Percentiles rank a stretch among this genome's conserved stretches.
These are phyloP conservation scores for Amphiura filiformis DNA, from an alignment of 35 echinoderm and acorn worm genomes.

Conservation along the genomic window DNA sequence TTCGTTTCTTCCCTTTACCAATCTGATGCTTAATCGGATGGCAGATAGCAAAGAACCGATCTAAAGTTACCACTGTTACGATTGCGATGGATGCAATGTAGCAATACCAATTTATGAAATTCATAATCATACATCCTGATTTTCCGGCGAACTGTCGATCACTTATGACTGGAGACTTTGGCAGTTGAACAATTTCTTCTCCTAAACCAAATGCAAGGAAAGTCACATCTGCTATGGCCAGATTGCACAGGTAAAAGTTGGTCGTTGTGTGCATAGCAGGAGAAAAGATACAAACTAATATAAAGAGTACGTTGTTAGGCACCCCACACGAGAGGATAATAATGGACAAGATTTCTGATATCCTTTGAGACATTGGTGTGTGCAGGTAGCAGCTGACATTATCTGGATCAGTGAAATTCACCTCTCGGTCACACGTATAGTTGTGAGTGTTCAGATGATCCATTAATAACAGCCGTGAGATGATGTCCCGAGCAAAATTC, in stretches of 20 bases:
- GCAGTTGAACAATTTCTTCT: slow-evolving; percentile 25
- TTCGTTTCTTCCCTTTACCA: neutral
- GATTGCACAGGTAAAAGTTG: slow-evolving; percentile 49
- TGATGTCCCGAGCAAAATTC: too few species aligned
- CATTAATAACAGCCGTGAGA: too few species aligned
- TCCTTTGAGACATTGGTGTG: neutral
- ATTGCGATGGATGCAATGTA: slow-evolving; percentile 50
- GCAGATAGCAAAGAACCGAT: slow-evolving; percentile 67
- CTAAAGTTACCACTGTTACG: slow-evolving; percentile 42
- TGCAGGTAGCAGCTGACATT: neutral
- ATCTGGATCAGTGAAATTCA: neutral
- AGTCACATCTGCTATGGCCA: slow-evolving; percentile 45
- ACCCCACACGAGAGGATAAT: slow-evolving; percentile 44
- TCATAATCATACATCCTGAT: slow-evolving; percentile 22
- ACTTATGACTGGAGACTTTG: slow-evolving; percentile 18
- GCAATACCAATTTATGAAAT: slow-evolving; percentile 10
- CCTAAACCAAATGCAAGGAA: slow-evolving; percentile 35
- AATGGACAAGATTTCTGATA: slow-evolving; percentile 18
- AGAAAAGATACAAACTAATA: slow-evolving; percentile 22
- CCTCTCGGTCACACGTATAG: neutral
- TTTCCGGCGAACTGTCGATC: slow-evolving; percentile 28
- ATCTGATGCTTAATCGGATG: slow-evolving; percentile 45
- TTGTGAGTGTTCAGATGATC: neutral
- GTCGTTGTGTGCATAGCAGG: slow-evolving; percentile 56
- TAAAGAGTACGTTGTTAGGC: slow-evolving; percentile 42